These are phyloP conservation scores for Cryptoprocta ferox DNA, from an alignment of 2,797 vertebrate species.

Conservation along the genomic window DNA sequence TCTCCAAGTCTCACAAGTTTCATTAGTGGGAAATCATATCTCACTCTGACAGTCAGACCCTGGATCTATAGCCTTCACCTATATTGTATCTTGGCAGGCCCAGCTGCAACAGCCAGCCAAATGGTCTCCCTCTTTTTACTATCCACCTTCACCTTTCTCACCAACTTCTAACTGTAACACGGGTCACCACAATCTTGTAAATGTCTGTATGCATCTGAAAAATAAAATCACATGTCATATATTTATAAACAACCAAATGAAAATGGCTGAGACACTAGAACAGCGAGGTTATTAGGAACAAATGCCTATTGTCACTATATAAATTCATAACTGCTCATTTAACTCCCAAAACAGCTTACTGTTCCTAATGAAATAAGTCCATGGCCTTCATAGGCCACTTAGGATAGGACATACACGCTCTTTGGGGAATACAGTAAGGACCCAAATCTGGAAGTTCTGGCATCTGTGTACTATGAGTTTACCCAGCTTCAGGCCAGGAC, in stretches of 20 bases:
- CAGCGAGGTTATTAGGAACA: slow-evolving; percentile 41
- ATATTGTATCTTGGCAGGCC: neutral
- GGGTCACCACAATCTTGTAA: slow-evolving; percentile 70
- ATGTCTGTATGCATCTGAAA: slow-evolving; percentile 77
- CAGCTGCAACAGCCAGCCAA: slow-evolving; percentile 29
- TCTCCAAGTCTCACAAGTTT: slow-evolving; percentile 46
- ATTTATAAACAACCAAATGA: slow-evolving; percentile 59
- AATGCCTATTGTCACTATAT: slow-evolving; percentile 36
- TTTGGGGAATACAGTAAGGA: slow-evolving; percentile 15
- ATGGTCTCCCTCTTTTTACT: slow-evolving; percentile 21
- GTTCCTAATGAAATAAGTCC: slow-evolving; percentile 5
- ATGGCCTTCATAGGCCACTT: neutral
- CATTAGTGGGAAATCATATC: slow-evolving; percentile 5
- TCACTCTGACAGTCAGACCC: slow-evolving; percentile 15
- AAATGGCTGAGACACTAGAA: slow-evolving; percentile 54
- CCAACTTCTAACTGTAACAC: slow-evolving; percentile 71
- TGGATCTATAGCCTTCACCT: slow-evolving; percentile 25
- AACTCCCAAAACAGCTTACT: slow-evolving; percentile 48
- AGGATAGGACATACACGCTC: slow-evolving; percentile 4
- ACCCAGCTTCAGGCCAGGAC: neutral
- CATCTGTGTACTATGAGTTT: slow-evolving; percentile 34
- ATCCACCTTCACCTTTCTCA: slow-evolving; percentile 63
- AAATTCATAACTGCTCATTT: slow-evolving; percentile 40
- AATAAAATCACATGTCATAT: slow-evolving; percentile 68
- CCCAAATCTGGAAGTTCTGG: slow-evolving; percentile 31